Base-by-base conservation (phyloP, 2,113 vertebrate genomes). In the Albula glossodonta region DNA sequence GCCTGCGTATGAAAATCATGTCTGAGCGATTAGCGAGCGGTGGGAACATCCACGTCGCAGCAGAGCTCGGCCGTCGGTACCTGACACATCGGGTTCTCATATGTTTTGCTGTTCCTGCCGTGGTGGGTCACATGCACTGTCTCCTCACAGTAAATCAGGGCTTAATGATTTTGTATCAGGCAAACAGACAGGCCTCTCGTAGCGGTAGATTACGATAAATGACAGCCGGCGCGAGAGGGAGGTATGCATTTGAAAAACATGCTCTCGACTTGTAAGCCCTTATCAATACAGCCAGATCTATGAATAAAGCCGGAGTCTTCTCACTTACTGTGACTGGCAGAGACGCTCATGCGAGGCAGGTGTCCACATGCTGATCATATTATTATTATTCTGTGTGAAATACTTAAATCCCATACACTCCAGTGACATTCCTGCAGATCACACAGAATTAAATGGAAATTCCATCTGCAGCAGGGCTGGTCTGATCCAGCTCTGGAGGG, bases 1-100 rank as follows among this genome's bases (percentile, higher is more conserved):
- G 83, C 83, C 41, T 10, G 83, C 49, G 83, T 74, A 31, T 84
- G 70, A 84, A 84, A 74, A 41, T 77, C 83, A 50, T 74, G 70
- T 84, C 83, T 51, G 8, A 50, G 7, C 77, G 63, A 84, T 51
- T 84, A 51, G 63, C 50, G 41, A 51, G 49, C 66, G 77, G 41
- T 2, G 51, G 63, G 63, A 41, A 77, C 60, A 84, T 60, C 83
- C 77, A 22, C 60, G 51, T 74, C 51, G 63, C 50, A 77, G 50
- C 77, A 74, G 50, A 74, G 63, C 77, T 48, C 74, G 13, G 25
- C 63, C 51, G 83, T 51, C 49, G 31, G 57, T 74, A 84, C 63
- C 83, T 84, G 83, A 84, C 63, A 84, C 31, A 51, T 51, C 51
- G 63, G 19, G 25, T 74, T 84, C 77, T 70, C 51, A 63, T 84